Evolutionary conservation across 2,113 vertebrate species (phyloP).

Genomic region (Microtus ochrogaster): DNA sequence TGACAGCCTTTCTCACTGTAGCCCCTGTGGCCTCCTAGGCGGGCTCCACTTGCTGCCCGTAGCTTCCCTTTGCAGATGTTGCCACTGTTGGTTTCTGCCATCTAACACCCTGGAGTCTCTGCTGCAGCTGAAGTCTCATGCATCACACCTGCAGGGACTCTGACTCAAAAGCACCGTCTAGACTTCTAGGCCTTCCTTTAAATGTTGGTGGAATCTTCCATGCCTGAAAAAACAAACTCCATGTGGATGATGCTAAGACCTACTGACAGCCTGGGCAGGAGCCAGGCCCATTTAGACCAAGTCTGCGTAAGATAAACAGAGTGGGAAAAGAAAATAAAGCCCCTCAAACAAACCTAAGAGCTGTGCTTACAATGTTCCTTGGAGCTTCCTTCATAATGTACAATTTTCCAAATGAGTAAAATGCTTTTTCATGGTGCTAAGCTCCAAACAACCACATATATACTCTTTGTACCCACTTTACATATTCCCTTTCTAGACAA

Average conservation of each 20-base stretch:
- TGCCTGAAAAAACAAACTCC: neutral
- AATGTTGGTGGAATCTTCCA: neutral
- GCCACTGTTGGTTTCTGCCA: neutral
- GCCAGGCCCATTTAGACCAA: neutral
- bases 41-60: neutral
- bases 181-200: neutral
- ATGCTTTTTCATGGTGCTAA: neutral
- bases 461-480: neutral
- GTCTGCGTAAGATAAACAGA: neutral
- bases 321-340: neutral
- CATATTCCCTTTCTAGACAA: neutral
- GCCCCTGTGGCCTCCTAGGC: neutral
- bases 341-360: neutral
- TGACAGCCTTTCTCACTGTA: neutral
- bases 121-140: neutral
- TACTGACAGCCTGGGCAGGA: neutral
- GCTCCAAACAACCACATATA: neutral
- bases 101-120: neutral
- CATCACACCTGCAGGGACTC: neutral
- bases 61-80: neutral
- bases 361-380: neutral
- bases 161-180: neutral
- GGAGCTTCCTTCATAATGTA: neutral
- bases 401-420: neutral
- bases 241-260: neutral